phyloP scores from a whole-genome alignment of 2,888 invertebrate genomes.

The Slavum lentiscoides region DNA sequence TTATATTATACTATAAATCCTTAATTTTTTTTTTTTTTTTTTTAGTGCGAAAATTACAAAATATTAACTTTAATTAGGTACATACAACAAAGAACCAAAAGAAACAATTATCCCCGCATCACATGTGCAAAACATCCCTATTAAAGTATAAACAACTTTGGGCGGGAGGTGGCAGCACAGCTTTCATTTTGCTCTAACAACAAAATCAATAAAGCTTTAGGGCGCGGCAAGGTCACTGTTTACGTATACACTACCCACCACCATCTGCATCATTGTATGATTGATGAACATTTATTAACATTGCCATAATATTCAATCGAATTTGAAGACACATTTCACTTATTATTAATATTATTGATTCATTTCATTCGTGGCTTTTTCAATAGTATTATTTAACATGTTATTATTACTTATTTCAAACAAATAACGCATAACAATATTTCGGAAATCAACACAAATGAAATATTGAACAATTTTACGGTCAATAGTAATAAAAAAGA shows the following conservation, averaged over 20 bases:
- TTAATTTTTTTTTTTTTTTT: too few species aligned
- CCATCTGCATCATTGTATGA: conserved; percentile 15
- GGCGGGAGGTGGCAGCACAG: conserved; percentile 24
- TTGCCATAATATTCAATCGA: conserved; percentile 16
- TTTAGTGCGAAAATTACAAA: background rate
- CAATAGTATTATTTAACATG: background rate
- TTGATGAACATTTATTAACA: conserved; percentile 28
- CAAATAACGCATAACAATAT: background rate
- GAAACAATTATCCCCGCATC: conserved; percentile 8
- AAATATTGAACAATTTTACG: background rate
- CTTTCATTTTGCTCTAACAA: conserved; percentile 51
- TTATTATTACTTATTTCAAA: conserved; percentile 1
- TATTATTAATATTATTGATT: conserved; percentile 7
- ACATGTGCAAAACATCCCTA: conserved; percentile 19
- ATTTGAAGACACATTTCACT: background rate
- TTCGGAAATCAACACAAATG: background rate
- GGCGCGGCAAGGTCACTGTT: conserved; percentile 53
- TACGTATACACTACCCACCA: conserved; percentile 21
- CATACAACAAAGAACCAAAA: background rate
- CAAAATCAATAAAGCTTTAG: conserved; percentile 53
- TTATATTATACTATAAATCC: background rate
- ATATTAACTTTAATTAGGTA: background rate
- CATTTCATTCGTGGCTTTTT: background rate
- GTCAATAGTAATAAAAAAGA: background rate
- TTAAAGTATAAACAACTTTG: conserved; percentile 33